A percentile compares a stretch with the other conserved stretches of the same genome.
Evolutionary conservation across 2,113 vertebrate species (phyloP).

Genomic region (Atrichornis clamosus): DNA sequence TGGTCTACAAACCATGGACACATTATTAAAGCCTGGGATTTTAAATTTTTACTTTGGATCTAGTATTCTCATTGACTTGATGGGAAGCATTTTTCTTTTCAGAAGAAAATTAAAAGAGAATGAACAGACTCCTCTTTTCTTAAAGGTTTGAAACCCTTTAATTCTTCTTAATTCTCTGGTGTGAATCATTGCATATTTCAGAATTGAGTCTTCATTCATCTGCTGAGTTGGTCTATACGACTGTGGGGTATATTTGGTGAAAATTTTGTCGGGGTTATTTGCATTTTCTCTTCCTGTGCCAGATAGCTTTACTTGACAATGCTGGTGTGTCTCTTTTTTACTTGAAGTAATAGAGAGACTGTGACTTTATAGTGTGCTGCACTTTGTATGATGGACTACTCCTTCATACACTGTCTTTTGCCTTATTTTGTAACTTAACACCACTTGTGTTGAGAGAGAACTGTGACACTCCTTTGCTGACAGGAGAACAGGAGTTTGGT

Average conservation of each 20-base stretch:
- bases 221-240: neutral
- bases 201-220: neutral
- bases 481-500: neutral
- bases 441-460: neutral
- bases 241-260: neutral
- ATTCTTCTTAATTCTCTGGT: neutral
- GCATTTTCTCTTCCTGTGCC: neutral
- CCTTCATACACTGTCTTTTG: accelerated
- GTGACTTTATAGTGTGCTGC: neutral
- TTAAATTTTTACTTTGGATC: neutral
- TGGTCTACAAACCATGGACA: neutral
- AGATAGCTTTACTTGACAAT: neutral
- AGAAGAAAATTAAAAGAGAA: neutral
- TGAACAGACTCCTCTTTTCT: neutral
- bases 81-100: neutral
- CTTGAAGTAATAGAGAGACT: neutral
- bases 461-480: neutral
- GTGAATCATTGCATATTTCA: neutral
- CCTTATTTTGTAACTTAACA: neutral
- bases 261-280: neutral
- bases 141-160: neutral
- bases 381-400: too few relatives aligned
- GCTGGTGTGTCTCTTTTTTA: neutral
- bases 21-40: neutral
- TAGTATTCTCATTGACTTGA: neutral